Evolutionary conservation across 2,797 vertebrate genomes (phyloP).

Genomic region (Sebastes hubbsi): DNA sequence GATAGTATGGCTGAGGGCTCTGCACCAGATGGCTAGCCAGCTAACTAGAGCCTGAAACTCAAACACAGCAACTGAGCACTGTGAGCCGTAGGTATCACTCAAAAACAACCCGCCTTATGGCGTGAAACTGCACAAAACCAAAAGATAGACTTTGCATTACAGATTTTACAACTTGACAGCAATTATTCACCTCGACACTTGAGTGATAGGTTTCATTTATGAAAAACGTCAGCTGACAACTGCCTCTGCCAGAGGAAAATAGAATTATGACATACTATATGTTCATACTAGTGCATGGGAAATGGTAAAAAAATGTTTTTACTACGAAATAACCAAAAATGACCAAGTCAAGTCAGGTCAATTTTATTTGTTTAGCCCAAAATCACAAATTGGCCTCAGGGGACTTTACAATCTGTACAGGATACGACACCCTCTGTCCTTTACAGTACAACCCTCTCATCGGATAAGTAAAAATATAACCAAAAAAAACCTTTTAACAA

Average conservation of each 20-base stretch:
- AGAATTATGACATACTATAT: neutral
- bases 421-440: no score
- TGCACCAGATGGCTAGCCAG: constrained; percentile 54
- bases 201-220: neutral
- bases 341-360: no score
- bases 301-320: no score
- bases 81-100: constrained; percentile 19
- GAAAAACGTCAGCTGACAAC: neutral
- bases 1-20: constrained; percentile 47
- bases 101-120: constrained; percentile 4
- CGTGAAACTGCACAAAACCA: neutral
- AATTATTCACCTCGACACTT: neutral
- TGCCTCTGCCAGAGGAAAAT: neutral
- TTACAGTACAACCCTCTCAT: no score
- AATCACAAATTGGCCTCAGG: no score
- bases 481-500: fast-evolving
- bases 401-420: no score
- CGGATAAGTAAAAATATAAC: fast-evolving
- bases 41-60: constrained; percentile 61
- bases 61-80: constrained; percentile 34
- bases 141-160: neutral
- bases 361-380: no score
- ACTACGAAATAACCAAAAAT: neutral
- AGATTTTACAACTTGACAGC: neutral
- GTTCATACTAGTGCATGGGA: neutral